Percentiles rank a stretch among this genome's conserved stretches.
Conservation (phyloP, 2,888 invertebrate genomes). For the Hololepta plana region DNA sequence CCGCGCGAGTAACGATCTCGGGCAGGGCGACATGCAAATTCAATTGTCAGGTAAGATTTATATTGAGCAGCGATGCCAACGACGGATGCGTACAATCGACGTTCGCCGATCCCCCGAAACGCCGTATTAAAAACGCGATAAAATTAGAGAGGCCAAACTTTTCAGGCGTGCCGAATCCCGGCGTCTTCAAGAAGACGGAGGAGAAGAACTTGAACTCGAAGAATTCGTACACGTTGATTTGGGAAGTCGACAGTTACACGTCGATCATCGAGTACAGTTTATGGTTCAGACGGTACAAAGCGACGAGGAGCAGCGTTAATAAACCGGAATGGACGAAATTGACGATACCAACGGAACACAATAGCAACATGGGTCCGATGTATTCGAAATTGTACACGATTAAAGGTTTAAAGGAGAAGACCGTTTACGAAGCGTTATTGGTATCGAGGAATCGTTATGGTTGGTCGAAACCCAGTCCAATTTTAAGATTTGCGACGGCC, state of each 20-base stretch:
- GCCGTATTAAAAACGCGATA: no score
- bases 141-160: no score
- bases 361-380: constrained; percentile 44
- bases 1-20: constrained; percentile 54
- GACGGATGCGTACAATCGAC: no score
- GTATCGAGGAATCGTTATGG: constrained; percentile 69
- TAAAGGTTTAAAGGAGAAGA: constrained; percentile 51
- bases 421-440: constrained; percentile 60
- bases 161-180: constrained; percentile 47
- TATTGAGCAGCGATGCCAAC: no score
- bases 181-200: constrained; percentile 41
- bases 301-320: constrained; percentile 28
- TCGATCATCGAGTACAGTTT: constrained; percentile 54
- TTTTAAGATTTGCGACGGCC: constrained; percentile 58
- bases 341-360: constrained; percentile 47
- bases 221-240: constrained; percentile 49
- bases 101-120: no score
- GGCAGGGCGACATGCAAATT: constrained; percentile 48
- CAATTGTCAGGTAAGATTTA: constrained; percentile 56
- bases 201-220: constrained; percentile 30
- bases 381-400: constrained; percentile 61
- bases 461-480: constrained; percentile 64
- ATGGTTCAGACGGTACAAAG: constrained; percentile 36
- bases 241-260: constrained; percentile 73
- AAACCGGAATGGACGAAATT: constrained; percentile 46